Evolutionary conservation across 1,140 invertebrate genomes (phyloP).

Genomic region (Scaptodrosophila lebanonensis): DNA sequence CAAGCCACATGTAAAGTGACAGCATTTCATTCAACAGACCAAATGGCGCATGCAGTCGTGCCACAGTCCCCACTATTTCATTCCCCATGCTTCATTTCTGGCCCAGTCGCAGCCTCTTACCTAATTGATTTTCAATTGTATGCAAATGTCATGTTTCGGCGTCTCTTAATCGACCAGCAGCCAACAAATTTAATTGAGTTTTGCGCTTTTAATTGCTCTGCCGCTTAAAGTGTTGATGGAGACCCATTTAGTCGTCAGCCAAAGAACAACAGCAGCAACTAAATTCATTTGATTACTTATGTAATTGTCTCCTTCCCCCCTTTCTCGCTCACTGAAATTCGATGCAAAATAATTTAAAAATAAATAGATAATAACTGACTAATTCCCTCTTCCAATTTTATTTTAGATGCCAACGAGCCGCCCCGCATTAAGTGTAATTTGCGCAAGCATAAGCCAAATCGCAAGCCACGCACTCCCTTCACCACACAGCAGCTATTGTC

Average conservation of each 20-base stretch:
- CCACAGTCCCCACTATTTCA: background rate
- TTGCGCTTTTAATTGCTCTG: slow-evolving; percentile 22
- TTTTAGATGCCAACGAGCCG: slow-evolving; percentile 80
- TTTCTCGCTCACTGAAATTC: background rate
- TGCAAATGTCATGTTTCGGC: slow-evolving; percentile 31
- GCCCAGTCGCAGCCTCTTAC: too few relatives aligned
- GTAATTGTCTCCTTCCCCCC: background rate
- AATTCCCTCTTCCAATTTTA: background rate
- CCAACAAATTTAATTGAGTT: background rate
- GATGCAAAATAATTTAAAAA: background rate
- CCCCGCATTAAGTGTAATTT: slow-evolving; percentile 95
- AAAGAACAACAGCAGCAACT: background rate
- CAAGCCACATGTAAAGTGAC: slow-evolving; percentile 30
- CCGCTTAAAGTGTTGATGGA: background rate
- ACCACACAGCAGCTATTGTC: slow-evolving; percentile 96
- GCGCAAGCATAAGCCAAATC: slow-evolving; percentile 93
- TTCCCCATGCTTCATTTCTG: too few relatives aligned
- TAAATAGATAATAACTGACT: slow-evolving; percentile 20
- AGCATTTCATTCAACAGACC: slow-evolving; percentile 55
- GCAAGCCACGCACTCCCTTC: slow-evolving; percentile 98
- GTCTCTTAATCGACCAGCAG: background rate
- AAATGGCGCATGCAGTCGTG: too few relatives aligned
- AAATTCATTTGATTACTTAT: slow-evolving; percentile 24
- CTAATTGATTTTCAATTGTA: slow-evolving; percentile 49
- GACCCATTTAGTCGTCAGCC: background rate